Evolutionary conservation across 2,113 vertebrate genomes (phyloP).

Genomic region (Ceyx margarethae): DNA sequence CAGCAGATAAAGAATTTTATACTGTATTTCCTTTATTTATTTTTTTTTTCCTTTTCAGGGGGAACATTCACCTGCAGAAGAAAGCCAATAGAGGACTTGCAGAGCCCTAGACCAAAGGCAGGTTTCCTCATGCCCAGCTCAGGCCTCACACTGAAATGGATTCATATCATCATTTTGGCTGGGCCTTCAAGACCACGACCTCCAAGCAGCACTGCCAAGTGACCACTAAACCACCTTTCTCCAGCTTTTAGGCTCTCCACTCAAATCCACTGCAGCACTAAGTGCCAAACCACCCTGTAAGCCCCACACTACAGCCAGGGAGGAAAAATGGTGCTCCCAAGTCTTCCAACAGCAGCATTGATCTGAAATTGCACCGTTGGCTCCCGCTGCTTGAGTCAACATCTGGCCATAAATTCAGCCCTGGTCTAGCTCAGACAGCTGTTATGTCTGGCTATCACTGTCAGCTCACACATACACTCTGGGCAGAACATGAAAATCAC

Average conservation of each 20-base stretch:
- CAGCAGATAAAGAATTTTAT: neutral
- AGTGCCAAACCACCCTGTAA: neutral
- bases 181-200: neutral
- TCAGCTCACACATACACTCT: neutral
- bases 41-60: neutral
- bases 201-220: neutral
- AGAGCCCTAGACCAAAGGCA: neutral
- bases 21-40: neutral
- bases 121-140: neutral
- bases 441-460: constrained; percentile 40
- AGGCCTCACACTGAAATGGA: neutral
- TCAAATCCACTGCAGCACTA: neutral
- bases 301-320: neutral
- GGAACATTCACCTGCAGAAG: neutral
- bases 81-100: neutral
- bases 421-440: constrained; percentile 37
- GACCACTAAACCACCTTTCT: neutral
- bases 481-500: constrained; percentile 12
- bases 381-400: neutral
- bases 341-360: neutral
- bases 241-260: neutral
- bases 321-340: neutral
- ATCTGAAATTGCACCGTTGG: accelerated
- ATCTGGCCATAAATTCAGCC: constrained; percentile 22
- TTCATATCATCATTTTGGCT: neutral